Base-by-base conservation (phyloP, 1,140 invertebrate genomes). In the Cydia splendana region DNA sequence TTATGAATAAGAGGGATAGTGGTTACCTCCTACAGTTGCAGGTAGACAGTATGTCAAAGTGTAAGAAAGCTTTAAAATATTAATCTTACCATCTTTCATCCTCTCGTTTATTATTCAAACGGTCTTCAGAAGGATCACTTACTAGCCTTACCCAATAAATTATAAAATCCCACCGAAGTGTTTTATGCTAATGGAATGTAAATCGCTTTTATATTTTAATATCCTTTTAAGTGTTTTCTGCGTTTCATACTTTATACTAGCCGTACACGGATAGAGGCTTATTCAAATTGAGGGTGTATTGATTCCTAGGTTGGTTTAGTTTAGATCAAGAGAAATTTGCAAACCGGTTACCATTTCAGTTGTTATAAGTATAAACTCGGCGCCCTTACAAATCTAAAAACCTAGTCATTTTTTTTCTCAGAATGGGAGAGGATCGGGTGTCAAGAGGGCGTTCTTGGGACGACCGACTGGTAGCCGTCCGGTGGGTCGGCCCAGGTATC, bases 161-260 rank as follows among this genome's bases (percentile, higher is more conserved):
- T 84, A 82, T 84, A 81, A 82, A 84, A 85, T 83, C 79, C 77
- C 76, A 75, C 80, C 75, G 75, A 76, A 78, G 79, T 76, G 75
- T 80, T 83, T 82, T 79, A 82, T 80, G 81, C 79, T 81, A 80
- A 85, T 84, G 79, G 79, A 81, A 85, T 85, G 81, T 78, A 85
- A 85, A 85, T 85, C 76, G 71, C 20, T 57, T 76, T 75, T 76
- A 76, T 79, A 78, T 79, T 79, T 62, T 45, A 34, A 65, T 73
- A 57, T 73, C 65, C 15, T 53, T 77, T n/a, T 77, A 73, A 57
- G 67, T 73, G 51, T 77, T 69, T 42, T 74, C 48, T 76, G 62
- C 15, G 34, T 71, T 71, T 30, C 28, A 34, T 30, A 71, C 30
- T 42, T 71, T 38, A 71, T 34, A 38, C 38, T 42, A 18, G n/a